phyloP scores from a whole-genome alignment of 2,797 vertebrate species.

The Xyrichtys novacula region DNA sequence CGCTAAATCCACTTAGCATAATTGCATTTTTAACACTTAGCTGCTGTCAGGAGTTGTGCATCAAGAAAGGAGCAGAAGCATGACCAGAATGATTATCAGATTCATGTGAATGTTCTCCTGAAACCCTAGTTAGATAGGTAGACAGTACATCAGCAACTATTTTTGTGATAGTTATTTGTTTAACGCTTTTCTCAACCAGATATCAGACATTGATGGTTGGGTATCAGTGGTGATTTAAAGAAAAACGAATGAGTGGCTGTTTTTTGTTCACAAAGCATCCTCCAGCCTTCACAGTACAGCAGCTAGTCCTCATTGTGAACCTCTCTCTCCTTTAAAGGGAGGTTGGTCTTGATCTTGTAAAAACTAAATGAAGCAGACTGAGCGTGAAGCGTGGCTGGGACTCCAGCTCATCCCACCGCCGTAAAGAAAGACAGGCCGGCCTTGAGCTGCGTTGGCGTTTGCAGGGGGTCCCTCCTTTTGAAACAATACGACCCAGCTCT shows the following conservation, averaged over 20 bases:
- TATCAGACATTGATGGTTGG: neutral
- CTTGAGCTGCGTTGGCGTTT: slow-evolving; percentile 33
- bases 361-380: slow-evolving; percentile 50
- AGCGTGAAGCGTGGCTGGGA: slow-evolving; percentile 69
- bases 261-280: neutral
- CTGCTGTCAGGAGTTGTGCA: slow-evolving; percentile 22
- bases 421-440: slow-evolving; percentile 53
- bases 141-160: no score
- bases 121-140: no score
- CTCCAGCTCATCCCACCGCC: slow-evolving; percentile 34
- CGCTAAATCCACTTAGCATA: slow-evolving; percentile 6
- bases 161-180: no score
- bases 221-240: neutral
- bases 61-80: neutral
- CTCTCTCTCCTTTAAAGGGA: neutral
- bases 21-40: slow-evolving; percentile 19
- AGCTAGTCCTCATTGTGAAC: neutral
- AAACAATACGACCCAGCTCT: slow-evolving; percentile 66
- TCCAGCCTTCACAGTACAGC: neutral
- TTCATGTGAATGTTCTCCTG: neutral
- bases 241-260: no score
- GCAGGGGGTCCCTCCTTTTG: slow-evolving; percentile 67
- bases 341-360: slow-evolving; percentile 16
- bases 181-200: no score
- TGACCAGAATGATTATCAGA: neutral